phyloP scores from a whole-genome alignment of 2,888 invertebrate species.

The Amphipyra tragopoginis region DNA sequence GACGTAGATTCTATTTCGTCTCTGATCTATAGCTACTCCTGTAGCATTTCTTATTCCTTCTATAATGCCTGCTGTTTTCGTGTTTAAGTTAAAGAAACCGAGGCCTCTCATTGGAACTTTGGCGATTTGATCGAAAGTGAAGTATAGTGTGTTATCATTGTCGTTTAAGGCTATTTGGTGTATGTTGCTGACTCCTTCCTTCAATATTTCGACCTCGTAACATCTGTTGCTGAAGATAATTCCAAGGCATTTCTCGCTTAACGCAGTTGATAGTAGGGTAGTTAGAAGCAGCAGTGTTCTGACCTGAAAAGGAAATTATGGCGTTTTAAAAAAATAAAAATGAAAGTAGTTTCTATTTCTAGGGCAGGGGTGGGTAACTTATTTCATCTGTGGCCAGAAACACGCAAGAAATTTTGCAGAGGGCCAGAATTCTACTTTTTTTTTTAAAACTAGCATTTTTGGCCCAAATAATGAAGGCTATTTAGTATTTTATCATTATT shows the following conservation, averaged over 20 bases:
- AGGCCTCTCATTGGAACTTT: conserved; percentile 64
- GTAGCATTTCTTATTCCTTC: conserved; percentile 80
- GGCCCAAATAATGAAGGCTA: too few species aligned
- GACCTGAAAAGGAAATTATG: conserved; percentile 35
- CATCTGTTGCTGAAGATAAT: conserved; percentile 75
- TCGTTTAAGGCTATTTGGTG: conserved; percentile 74
- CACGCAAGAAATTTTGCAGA: too few species aligned
- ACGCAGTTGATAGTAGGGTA: conserved; percentile 57
- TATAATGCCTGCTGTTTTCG: conserved; percentile 67
- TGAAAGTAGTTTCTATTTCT: too few species aligned
- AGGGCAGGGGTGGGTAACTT: too few species aligned
- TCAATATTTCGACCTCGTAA: conserved; percentile 75
- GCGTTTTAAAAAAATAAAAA: too few species aligned
- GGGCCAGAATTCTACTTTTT: too few species aligned
- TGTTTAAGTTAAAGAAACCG: conserved; percentile 73
- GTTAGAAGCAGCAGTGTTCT: conserved; percentile 62
- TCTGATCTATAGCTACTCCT: conserved; percentile 76
- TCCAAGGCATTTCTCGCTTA: conserved; percentile 72
- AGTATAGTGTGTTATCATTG: conserved; percentile 79
- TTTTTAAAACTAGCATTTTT: too few species aligned
- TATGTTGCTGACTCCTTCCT: conserved; percentile 78
- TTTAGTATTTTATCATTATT: too few species aligned
- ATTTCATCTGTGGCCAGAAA: too few species aligned
- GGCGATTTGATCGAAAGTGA: conserved; percentile 78
- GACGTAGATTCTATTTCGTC: conserved; percentile 74